Base-by-base conservation (phyloP, 2,888 invertebrate genomes). In the Morpho helenor region DNA sequence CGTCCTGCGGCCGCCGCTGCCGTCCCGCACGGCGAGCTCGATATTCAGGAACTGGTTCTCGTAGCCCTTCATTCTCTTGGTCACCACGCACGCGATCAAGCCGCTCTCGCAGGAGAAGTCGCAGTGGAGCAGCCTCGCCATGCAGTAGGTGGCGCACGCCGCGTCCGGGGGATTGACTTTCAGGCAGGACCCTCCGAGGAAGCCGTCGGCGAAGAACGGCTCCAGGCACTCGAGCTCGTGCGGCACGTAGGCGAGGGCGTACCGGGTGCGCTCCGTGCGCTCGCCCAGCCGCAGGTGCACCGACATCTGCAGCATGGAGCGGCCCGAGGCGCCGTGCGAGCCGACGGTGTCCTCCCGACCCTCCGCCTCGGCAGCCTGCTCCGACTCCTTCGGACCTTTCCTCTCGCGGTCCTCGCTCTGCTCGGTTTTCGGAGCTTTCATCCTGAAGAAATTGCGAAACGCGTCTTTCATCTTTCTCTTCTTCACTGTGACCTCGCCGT, bases 151-250 rank as follows among this genome's bases (percentile, higher is more conserved):
- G 0, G 61, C 42, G 22, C 66, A 61, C 3, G 71, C 39, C 6
- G 31, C 57, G 63, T 87, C 87, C 0, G 83, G 76, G 2, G 84
- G 87, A 54, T 84, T 70, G 0, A 93, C 70, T 58, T 80, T 81
- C 2, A 93, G 71, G 46, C 92, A 91, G 1, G 87, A 80, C 31
- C 93, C 93, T 10, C 93, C 93, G 23, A 73, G 78, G 70, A 89
- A 92, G 63, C 85, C 86, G 62, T 91, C 91, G 0, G 79, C 79
- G 45, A 77, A 80, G 67, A 77, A 79, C 41, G 73, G 63, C 65
- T 84, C 75, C 8, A 87, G 66, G 57, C 91, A 91, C 51, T 76
- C 76, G 6, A 63, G 61, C 64, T 87, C 89, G 0, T 69, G 71
- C 0, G 72, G 63, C 43, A 83, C 72, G 47, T 59, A 63, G 0